phyloP scores from a whole-genome alignment of 2,797 vertebrate species.

The Enteromius anoplus region DNA sequence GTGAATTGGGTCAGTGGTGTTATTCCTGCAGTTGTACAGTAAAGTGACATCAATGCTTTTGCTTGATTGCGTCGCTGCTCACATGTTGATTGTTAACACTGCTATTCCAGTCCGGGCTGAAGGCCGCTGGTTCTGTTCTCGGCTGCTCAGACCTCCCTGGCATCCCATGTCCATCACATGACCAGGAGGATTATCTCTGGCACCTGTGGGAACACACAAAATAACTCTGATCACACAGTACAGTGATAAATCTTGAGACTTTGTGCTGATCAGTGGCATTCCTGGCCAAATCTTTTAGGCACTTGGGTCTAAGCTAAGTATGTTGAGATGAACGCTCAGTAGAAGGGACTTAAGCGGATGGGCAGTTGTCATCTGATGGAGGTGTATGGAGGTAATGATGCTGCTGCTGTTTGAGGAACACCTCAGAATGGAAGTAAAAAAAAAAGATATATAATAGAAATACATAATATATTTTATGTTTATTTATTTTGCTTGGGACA shows the following conservation, averaged over 20 bases:
- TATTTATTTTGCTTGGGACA: not conserved
- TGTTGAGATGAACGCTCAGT: conserved; percentile 14
- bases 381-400: conserved; percentile 44
- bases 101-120: conserved; percentile 73
- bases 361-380: not conserved
- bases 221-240: conserved; percentile 57
- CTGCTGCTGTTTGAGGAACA: conserved; percentile 36
- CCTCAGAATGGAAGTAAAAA: conserved; percentile 26
- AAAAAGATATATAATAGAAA: no score
- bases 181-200: conserved; percentile 64
- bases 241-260: conserved; percentile 69
- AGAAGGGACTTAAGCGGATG: conserved; percentile 12
- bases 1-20: conserved; percentile 9
- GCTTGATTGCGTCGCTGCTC: not conserved
- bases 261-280: conserved; percentile 69
- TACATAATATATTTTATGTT: no score
- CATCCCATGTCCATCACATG: conserved; percentile 67
- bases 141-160: conserved; percentile 63
- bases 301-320: conserved; percentile 20
- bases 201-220: conserved; percentile 71
- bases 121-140: conserved; percentile 66
- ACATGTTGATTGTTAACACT: conserved; percentile 73
- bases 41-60: conserved; percentile 9
- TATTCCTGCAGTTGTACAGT: not conserved
- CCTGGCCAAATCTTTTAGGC: conserved; percentile 48